These are phyloP conservation scores for Caloenas nicobarica DNA, from an alignment of 2,113 vertebrate genomes.

Conservation along the genomic window DNA sequence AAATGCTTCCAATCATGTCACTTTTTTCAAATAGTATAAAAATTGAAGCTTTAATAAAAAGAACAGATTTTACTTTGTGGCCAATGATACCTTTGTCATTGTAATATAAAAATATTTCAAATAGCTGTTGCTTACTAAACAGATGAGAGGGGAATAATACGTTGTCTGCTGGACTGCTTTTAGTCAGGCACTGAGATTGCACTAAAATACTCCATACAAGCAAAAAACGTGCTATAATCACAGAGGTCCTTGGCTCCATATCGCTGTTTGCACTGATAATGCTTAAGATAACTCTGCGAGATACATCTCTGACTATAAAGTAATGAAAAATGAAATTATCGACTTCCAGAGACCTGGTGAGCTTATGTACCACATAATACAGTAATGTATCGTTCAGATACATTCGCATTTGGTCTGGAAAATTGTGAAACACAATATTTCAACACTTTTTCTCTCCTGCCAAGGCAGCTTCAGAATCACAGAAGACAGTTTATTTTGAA, in stretches of 20 bases:
- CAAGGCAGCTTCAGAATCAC: constrained; percentile 32
- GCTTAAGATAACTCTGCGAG: background rate
- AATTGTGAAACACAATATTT: constrained; percentile 60
- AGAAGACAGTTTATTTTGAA: constrained; percentile 31
- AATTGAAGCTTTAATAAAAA: background rate
- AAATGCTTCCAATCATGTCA: accelerated
- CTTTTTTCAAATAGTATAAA: background rate
- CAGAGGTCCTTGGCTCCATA: background rate
- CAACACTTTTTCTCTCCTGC: constrained; percentile 49
- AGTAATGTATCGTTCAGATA: background rate
- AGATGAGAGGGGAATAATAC: background rate
- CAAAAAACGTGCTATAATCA: background rate
- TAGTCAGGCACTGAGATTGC: background rate
- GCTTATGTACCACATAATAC: background rate
- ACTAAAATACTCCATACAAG: background rate
- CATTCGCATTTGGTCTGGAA: constrained; percentile 48
- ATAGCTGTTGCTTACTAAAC: background rate
- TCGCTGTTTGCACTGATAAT: constrained; percentile 21
- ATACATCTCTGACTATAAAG: constrained; percentile 1
- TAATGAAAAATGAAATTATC: constrained; percentile 9
- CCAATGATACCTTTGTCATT: accelerated
- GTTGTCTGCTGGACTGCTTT: background rate
- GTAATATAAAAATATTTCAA: background rate
- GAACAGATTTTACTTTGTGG: background rate
- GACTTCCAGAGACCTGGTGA: background rate